These are phyloP conservation scores for Coelinius sp. DNA, from an alignment of 2,888 invertebrate genomes.

Conservation along the genomic window DNA sequence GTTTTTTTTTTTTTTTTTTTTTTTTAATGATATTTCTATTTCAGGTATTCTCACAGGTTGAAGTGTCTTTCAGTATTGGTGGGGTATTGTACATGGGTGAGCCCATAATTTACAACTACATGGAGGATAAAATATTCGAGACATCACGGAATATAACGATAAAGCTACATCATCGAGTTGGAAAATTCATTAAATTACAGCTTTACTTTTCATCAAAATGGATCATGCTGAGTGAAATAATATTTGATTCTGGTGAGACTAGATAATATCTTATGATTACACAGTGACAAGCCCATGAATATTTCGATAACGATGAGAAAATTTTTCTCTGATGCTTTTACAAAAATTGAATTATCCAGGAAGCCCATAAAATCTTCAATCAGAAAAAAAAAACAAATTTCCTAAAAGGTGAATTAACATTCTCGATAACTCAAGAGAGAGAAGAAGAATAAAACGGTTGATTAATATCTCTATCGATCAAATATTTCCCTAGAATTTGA, in stretches of 20 bases:
- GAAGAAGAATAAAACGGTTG: neutral
- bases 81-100: conserved; percentile 84
- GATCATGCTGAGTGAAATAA: conserved; percentile 92
- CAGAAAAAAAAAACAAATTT: neutral
- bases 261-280: conserved; percentile 32
- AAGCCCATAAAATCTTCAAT: neutral
- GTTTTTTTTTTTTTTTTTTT: no score
- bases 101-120: conserved; percentile 81
- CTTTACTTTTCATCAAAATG: conserved; percentile 86
- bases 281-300: neutral
- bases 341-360: neutral
- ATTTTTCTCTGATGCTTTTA: neutral
- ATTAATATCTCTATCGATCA: conserved; percentile 16
- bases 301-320: neutral
- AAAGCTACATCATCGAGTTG: conserved; percentile 85
- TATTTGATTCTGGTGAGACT: conserved; percentile 83
- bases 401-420: neutral
- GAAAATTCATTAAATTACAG: conserved; percentile 83
- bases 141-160: conserved; percentile 86
- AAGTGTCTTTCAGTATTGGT: conserved; percentile 85
- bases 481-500: conserved; percentile 8
- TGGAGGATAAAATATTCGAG: conserved; percentile 85
- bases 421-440: neutral
- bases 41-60: conserved; percentile 85
- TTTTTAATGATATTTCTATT: conserved; percentile 48